These are phyloP conservation scores for Grammomys dolichurus DNA, from an alignment of 2,113 vertebrate species.

Conservation along the genomic window DNA sequence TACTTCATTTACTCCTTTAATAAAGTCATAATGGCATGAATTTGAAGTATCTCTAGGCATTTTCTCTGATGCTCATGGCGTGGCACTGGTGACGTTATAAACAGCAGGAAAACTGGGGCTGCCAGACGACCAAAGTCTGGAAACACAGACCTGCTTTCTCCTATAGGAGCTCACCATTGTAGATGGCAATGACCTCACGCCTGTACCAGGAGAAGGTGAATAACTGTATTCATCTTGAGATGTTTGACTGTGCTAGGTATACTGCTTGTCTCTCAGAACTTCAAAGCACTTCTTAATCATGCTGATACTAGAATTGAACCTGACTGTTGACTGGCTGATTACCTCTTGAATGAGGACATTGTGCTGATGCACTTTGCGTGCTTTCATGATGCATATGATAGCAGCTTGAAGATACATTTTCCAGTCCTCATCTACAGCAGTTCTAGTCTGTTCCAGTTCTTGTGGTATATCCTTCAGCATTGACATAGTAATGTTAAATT, in stretches of 20 bases:
- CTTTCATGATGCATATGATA: slow-evolving; percentile 99
- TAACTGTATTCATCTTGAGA: slow-evolving; percentile 99
- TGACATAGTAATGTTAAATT: slow-evolving; percentile 99
- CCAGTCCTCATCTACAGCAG: slow-evolving; percentile 98
- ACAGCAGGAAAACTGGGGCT: slow-evolving; percentile 95
- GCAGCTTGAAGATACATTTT: slow-evolving; percentile 99
- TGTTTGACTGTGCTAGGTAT: slow-evolving; percentile 98
- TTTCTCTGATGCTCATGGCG: slow-evolving; percentile 93
- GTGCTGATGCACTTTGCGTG: slow-evolving; percentile 96
- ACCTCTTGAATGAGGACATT: slow-evolving; percentile 99
- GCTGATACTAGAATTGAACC: slow-evolving; percentile 99
- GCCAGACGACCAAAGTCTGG: slow-evolving; percentile 91
- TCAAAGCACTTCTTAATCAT: slow-evolving; percentile 99
- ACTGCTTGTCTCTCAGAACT: slow-evolving; percentile 99
- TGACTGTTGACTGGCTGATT: slow-evolving; percentile 98
- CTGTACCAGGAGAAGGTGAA: slow-evolving; percentile 65
- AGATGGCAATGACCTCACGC: slow-evolving; percentile 87
- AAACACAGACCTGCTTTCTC: slow-evolving; percentile 93
- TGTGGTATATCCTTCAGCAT: slow-evolving; percentile 99
- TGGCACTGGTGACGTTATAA: slow-evolving; percentile 99
- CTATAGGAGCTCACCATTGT: slow-evolving; percentile 90
- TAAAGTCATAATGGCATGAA: slow-evolving; percentile 93
- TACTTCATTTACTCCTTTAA: slow-evolving; percentile 89
- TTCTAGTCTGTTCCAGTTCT: slow-evolving; percentile 99
- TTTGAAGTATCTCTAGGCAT: slow-evolving; percentile 93